Evolutionary conservation across 1,140 invertebrate genomes (phyloP), one percentile per base, ranked within the genome.

Genomic region (Telenomus remus): DNA sequence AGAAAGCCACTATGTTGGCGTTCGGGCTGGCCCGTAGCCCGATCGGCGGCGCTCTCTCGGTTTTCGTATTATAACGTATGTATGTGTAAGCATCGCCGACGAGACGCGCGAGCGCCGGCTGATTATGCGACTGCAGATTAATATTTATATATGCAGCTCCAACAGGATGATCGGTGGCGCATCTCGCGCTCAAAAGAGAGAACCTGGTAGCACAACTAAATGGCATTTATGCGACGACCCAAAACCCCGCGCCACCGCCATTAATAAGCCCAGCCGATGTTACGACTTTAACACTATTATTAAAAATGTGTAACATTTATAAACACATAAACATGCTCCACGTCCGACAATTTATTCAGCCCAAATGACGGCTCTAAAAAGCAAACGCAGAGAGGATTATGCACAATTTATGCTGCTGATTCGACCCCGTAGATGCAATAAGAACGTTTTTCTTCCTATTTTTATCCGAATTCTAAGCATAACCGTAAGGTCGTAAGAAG

Each of bases 1-100:
- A 86, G 85, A 79, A 82, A 79, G 77, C 77, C 78, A 81, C 72
- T 79, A 72, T 77, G 79, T 78, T 76, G 54, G 74, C 60, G n/a
- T n/a, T 71, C 35, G 39, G 46, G 19, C 50, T 54, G 56, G 55
- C 51, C 56, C 57, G 13, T 61, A 63, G 50, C 46, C 27, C 51
- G 61, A 66, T 70, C 74, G 51, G 34, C 53, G 43, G n/a, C n/a
- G n/a, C n/a, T n/a, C 37, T 39, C 49, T 34, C 64, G 50, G 42
- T 48, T 65, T 49, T n/a, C n/a, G 42, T 48, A 59, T 72, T 68
- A 72, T 76, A 68, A 76, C 64, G 46, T 56, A 71, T 69, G 49
- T 55, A 66, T 66, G 59, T 57, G 64, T 37, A 44, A n/a, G 37
- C 12, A 55, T 71, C 63, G 60, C 10, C 46, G 50, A 51, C 73